These are phyloP conservation scores for Microctenopoma lineatum DNA, from an alignment of 2,797 vertebrate species.

Conservation along the genomic window DNA sequence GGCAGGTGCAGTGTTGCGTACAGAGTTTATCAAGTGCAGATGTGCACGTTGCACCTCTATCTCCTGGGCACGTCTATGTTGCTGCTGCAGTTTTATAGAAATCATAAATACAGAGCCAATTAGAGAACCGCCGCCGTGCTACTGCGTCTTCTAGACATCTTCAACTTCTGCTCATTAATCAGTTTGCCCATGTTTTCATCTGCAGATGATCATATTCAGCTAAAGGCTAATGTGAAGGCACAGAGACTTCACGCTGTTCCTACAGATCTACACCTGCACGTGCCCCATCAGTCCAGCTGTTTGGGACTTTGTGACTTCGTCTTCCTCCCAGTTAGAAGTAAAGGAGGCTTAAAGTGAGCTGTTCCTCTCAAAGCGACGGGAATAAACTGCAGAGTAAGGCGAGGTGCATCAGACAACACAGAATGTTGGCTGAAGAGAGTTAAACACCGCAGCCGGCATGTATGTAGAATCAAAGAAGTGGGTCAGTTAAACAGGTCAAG, in stretches of 20 bases:
- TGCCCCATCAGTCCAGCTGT: neutral
- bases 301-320: slow-evolving; percentile 22
- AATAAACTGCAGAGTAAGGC: neutral
- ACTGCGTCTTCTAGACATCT: slow-evolving; percentile 7
- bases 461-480: slow-evolving; percentile 53
- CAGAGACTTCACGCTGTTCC: neutral
- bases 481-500: slow-evolving; percentile 69
- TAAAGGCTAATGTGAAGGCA: neutral
- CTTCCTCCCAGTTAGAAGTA: slow-evolving; percentile 3
- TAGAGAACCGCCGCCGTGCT: slow-evolving; percentile 34
- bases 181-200: slow-evolving; percentile 13
- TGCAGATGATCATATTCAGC: slow-evolving; percentile 12
- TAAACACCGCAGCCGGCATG: slow-evolving; percentile 7
- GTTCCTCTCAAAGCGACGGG: slow-evolving; percentile 11
- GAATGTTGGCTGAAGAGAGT: neutral
- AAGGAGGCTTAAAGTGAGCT: slow-evolving; percentile 6
- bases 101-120: slow-evolving; percentile 51
- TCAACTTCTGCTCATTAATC: slow-evolving; percentile 1
- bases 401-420: slow-evolving; percentile 6
- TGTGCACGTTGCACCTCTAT: slow-evolving; percentile 11
- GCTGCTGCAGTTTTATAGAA: slow-evolving; percentile 10
- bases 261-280: neutral
- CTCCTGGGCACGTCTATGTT: slow-evolving; percentile 17
- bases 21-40: slow-evolving; percentile 10
- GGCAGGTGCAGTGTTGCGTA: slow-evolving; percentile 27